Conservation (phyloP, 2,888 invertebrate genomes). For the Polyommatus icarus region DNA sequence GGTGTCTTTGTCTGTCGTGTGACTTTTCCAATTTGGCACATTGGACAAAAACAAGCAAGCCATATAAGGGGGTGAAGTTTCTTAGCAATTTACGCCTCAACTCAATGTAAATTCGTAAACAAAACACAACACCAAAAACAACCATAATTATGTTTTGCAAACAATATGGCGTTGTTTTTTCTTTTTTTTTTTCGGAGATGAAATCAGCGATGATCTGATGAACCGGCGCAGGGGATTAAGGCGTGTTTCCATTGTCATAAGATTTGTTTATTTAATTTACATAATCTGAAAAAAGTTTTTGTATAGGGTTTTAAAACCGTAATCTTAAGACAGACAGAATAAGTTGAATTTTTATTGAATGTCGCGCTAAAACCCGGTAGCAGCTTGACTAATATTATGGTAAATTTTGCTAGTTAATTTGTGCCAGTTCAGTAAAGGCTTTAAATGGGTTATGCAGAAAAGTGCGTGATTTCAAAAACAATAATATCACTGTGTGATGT, state of each 20-base stretch:
- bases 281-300: background rate
- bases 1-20: no score
- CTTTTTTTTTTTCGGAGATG: slow-evolving; percentile 50
- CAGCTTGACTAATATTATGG: no score
- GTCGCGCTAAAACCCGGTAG: no score
- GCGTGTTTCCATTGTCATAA: slow-evolving; percentile 39
- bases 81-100: background rate
- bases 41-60: no score
- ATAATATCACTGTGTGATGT: no score
- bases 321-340: background rate
- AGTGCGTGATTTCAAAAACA: no score
- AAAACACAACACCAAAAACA: background rate
- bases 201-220: slow-evolving; percentile 56
- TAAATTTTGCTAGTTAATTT: no score
- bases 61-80: no score
- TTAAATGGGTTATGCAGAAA: no score
- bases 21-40: no score
- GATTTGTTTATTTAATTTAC: slow-evolving; percentile 21
- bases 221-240: slow-evolving; percentile 47
- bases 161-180: slow-evolving; percentile 35
- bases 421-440: no score
- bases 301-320: background rate
- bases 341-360: background rate
- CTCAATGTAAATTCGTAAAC: background rate
- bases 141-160: slow-evolving; percentile 27